Percentiles rank a stretch among this genome's conserved stretches.
phyloP scores from a whole-genome alignment of 2,797 vertebrate species.

The Nyctalus aviator region DNA sequence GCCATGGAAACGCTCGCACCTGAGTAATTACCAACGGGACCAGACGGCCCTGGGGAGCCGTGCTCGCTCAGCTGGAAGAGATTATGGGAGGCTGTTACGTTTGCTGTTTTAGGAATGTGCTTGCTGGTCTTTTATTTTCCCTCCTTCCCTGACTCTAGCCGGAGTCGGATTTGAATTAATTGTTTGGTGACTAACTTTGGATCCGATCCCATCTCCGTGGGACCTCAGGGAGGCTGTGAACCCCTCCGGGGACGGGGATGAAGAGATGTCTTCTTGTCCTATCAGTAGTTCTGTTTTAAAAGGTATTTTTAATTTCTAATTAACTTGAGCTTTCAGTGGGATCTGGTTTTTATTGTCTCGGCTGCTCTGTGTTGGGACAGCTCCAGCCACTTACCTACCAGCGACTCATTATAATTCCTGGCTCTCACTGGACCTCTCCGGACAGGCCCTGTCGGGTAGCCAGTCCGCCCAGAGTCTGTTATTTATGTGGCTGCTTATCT shows the following conservation, averaged over 20 bases:
- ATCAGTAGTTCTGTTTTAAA: conserved; percentile 72
- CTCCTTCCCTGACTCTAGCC: not conserved
- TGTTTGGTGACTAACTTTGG: not conserved
- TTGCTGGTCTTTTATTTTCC: not conserved
- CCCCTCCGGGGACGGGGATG: conserved; percentile 1
- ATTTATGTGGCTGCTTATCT: conserved; percentile 50
- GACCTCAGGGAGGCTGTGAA: conserved; percentile 62
- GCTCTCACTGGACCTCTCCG: not conserved
- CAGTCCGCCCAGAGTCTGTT: not conserved
- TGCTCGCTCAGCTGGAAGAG: not conserved
- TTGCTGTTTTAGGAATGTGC: conserved; percentile 37
- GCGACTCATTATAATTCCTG: not conserved
- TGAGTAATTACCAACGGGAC: conserved; percentile 42
- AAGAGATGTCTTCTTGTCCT: conserved; percentile 72
- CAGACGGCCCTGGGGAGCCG: not conserved
- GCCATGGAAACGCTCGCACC: not conserved
- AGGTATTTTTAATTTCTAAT: conserved; percentile 75
- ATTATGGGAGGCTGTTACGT: not conserved
- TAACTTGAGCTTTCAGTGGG: conserved; percentile 75
- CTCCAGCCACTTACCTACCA: not conserved
- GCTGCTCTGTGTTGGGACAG: not conserved
- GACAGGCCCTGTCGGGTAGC: not conserved
- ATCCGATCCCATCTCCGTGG: conserved; percentile 8
- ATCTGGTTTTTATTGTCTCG: conserved; percentile 63
- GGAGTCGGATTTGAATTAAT: conserved; percentile 38